A percentile compares a stretch with the other conserved stretches of the same genome.
Evolutionary conservation across 2,797 vertebrate genomes (phyloP).

Genomic region (Anolis apletophallus): DNA sequence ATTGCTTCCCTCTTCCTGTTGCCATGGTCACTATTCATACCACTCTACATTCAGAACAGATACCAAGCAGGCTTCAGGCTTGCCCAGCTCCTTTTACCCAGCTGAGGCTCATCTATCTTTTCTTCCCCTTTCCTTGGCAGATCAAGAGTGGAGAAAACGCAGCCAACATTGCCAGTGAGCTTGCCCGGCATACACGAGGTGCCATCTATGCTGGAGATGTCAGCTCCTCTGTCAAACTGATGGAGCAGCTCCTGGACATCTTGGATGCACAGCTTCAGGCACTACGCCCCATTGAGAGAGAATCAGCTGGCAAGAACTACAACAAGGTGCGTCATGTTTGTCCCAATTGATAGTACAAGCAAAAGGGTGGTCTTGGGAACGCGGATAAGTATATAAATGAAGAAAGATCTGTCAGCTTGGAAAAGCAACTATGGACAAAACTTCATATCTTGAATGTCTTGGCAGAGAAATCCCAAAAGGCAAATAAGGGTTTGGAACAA

Average conservation of each 20-base stretch:
- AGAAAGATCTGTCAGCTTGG: background rate
- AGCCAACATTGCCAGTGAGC: conserved; percentile 91
- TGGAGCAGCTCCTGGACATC: conserved; percentile 94
- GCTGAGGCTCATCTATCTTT: conserved; percentile 52
- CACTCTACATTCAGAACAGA: background rate
- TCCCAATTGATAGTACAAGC: background rate
- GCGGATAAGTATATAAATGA: background rate
- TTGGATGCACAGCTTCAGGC: conserved; percentile 93
- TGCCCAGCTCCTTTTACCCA: conserved; percentile 22
- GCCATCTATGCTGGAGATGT: conserved; percentile 94
- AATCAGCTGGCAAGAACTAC: conserved; percentile 91
- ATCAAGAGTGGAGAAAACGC: conserved; percentile 96
- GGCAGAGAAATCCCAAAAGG: background rate
- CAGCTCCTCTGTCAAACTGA: conserved; percentile 92
- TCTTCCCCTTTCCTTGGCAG: conserved; percentile 64
- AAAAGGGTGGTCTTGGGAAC: background rate
- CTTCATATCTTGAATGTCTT: background rate
- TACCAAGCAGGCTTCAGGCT: background rate
- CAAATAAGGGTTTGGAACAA: background rate
- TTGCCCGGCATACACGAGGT: conserved; percentile 91
- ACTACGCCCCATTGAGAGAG: conserved; percentile 90
- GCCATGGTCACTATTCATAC: background rate
- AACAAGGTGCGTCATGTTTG: conserved; percentile 83
- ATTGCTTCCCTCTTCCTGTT: conserved; percentile 8
- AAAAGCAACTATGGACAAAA: background rate